phyloP scores from a whole-genome alignment of 2,113 vertebrate species.

The Hirundichthys speculiger region DNA sequence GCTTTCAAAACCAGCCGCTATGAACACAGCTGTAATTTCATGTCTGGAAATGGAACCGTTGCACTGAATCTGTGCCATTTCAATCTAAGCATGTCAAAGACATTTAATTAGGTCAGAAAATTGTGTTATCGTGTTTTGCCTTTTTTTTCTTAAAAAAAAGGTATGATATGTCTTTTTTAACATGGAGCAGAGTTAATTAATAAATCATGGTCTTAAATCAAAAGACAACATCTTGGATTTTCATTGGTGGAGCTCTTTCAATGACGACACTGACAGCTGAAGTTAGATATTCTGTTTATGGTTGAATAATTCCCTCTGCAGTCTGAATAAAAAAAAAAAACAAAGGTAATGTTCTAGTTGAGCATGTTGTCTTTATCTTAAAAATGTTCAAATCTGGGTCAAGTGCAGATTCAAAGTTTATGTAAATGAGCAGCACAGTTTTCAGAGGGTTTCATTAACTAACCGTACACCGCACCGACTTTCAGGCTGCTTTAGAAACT shows the following conservation, averaged over 20 bases:
- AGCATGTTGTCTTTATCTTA: not conserved
- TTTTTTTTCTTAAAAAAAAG: too few relatives aligned
- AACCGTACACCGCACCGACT: not conserved
- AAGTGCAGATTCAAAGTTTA: constrained; percentile 6
- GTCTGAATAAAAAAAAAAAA: not conserved
- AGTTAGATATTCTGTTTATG: not conserved
- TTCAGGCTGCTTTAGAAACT: not conserved
- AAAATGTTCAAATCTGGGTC: constrained; percentile 13
- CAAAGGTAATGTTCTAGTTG: not conserved
- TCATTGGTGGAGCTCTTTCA: not conserved
- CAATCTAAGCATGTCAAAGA: not conserved
- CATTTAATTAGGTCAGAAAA: not conserved
- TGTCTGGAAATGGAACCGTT: too few relatives aligned
- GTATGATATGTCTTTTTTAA: too few relatives aligned
- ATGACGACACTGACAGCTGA: not conserved
- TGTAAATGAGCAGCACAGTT: not conserved
- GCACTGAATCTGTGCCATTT: not conserved
- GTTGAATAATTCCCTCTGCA: not conserved
- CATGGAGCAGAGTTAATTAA: too few relatives aligned
- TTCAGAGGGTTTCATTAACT: not conserved
- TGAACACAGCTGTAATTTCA: too few relatives aligned
- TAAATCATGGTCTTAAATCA: not conserved
- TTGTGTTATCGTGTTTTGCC: too few relatives aligned
- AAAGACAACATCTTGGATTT: not conserved
- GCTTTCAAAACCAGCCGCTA: too few relatives aligned